These are phyloP conservation scores for Hesperophylax magnus DNA, from an alignment of 1,140 invertebrate species.

Conservation along the genomic window DNA sequence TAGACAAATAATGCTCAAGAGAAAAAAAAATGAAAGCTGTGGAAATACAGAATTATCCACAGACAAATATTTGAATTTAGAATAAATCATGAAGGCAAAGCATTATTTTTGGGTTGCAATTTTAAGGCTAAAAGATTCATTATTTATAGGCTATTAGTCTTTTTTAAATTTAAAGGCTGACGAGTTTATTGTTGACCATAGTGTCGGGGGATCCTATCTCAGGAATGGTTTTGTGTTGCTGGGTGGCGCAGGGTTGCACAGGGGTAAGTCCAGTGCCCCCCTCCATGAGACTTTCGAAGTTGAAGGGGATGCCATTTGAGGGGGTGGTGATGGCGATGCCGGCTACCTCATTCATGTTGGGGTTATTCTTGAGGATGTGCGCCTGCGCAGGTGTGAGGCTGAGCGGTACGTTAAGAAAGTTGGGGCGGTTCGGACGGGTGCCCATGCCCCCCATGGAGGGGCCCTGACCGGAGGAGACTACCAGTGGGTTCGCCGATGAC, in stretches of 20 bases:
- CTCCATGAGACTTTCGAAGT: conserved; percentile 94
- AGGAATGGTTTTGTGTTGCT: conserved; percentile 63
- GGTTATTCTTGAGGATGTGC: conserved; percentile 57
- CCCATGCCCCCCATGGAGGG: conserved; percentile 65
- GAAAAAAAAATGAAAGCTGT: too few species aligned
- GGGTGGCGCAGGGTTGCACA: conserved; percentile 73
- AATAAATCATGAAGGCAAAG: too few species aligned
- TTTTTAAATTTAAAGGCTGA: conserved; percentile 62
- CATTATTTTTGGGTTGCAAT: not conserved
- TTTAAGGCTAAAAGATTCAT: not conserved
- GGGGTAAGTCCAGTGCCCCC: conserved; percentile 92
- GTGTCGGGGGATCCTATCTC: conserved; percentile 64
- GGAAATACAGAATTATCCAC: not conserved
- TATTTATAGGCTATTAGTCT: not conserved
- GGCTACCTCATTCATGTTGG: conserved; percentile 74
- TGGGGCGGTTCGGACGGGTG: conserved; percentile 76
- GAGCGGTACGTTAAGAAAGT: conserved; percentile 74
- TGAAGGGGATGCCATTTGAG: conserved; percentile 88
- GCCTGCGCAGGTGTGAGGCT: conserved; percentile 65
- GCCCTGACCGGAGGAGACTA: conserved; percentile 60
- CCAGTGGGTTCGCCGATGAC: conserved; percentile 66
- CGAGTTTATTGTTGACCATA: conserved; percentile 62
- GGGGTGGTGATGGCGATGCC: conserved; percentile 91
- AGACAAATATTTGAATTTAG: too few species aligned
- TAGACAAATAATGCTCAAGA: too few species aligned